phyloP scores from a whole-genome alignment of 2,113 vertebrate genomes.

The Vanacampus margaritifer region DNA sequence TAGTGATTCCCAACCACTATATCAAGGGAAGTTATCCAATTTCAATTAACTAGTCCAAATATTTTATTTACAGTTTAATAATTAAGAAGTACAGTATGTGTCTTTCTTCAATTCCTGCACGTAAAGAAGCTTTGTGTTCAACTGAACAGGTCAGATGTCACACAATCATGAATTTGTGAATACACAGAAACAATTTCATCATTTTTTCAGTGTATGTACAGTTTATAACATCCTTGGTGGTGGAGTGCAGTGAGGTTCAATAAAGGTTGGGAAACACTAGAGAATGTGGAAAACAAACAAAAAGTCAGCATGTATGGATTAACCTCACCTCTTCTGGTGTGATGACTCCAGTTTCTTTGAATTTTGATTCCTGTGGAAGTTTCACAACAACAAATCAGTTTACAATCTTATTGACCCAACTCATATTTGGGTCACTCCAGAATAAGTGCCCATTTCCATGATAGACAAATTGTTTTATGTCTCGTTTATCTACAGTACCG shows the following conservation, averaged over 20 bases:
- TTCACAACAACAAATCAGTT: background rate
- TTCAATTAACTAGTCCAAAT: background rate
- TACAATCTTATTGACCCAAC: background rate
- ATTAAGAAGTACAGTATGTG: background rate
- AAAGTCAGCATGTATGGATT: background rate
- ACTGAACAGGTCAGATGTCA: background rate
- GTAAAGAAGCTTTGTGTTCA: background rate
- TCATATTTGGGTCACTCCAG: background rate
- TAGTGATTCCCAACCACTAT: background rate
- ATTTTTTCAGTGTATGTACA: background rate
- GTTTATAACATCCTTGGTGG: background rate
- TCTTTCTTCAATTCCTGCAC: background rate
- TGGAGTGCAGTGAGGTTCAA: background rate
- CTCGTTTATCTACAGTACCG: background rate
- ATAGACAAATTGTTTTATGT: background rate
- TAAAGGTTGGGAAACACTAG: background rate
- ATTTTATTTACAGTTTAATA: background rate
- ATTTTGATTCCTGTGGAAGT: slow-evolving; percentile 88
- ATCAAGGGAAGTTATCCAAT: background rate
- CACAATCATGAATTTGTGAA: background rate
- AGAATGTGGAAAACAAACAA: background rate
- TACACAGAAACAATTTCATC: background rate
- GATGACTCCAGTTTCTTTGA: slow-evolving; percentile 98
- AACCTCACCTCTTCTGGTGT: slow-evolving; percentile 92
- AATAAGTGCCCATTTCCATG: background rate